Evolutionary conservation across 2,888 invertebrate species (phyloP).

Genomic region (Frankliniella intonsa): DNA sequence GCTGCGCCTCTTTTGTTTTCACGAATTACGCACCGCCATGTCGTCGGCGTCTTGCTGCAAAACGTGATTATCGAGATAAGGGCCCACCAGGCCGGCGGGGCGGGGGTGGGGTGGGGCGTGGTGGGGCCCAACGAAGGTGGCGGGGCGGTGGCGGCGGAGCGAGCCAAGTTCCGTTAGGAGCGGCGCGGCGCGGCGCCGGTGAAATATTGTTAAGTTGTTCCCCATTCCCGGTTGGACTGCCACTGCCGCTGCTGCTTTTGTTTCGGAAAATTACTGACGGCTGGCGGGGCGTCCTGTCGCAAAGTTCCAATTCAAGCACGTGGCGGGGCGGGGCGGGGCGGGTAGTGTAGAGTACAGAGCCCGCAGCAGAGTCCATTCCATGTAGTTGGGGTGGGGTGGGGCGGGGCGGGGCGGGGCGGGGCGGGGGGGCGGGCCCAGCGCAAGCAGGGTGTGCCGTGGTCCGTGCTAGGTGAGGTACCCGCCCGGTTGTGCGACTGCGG

Average conservation of each 20-base stretch:
- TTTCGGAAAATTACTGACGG: conserved; percentile 22
- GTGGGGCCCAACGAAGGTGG: not conserved
- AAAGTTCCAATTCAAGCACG: not conserved
- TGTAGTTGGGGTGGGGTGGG: too few species aligned
- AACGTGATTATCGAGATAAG: conserved; percentile 25
- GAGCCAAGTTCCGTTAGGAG: not conserved
- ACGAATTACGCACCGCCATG: conserved; percentile 16
- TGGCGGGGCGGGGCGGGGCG: not conserved
- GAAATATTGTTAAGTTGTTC: conserved; percentile 26
- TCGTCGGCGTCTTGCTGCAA: not conserved
- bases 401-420: too few species aligned
- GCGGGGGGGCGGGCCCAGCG: too few species aligned
- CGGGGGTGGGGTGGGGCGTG: not conserved
- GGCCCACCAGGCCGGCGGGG: not conserved
- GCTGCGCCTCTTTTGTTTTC: conserved; percentile 3
- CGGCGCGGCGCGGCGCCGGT: not conserved
- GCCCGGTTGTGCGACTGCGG: too few species aligned
- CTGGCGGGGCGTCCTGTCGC: not conserved
- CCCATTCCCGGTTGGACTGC: conserved; percentile 1
- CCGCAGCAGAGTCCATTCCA: too few species aligned
- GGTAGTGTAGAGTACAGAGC: too few species aligned
- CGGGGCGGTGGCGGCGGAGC: not conserved
- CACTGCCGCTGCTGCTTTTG: not conserved
- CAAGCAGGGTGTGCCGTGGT: too few species aligned
- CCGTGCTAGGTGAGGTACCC: too few species aligned